Base-by-base conservation (phyloP, 2,113 vertebrate genomes). In the Phylloscopus trochiloides region DNA sequence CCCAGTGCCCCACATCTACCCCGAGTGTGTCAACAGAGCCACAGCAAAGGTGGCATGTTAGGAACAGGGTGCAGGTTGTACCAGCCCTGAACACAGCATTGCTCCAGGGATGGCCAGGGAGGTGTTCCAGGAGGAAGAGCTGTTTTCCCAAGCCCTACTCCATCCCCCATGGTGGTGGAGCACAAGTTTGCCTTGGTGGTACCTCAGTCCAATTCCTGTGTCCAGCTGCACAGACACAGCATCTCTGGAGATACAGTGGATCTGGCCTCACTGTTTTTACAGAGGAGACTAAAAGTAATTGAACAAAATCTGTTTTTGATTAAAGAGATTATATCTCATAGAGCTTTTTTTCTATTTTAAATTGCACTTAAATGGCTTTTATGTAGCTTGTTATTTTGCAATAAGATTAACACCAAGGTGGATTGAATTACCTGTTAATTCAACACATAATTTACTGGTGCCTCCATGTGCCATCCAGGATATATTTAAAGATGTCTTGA, bases 381-480 rank as follows among this genome's bases (percentile, higher is more conserved):
- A 96, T 65, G 75, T 50, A 88, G 65, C 85, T 94, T 90, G 94
- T 90, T 96, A 92, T 94, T 97, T 93, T 94, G 88, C 82, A 84
- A 93, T 84, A 93, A 90, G 92, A 96, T 94, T 96, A 94, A 95
- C 92, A 94, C 74, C 85, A 91, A 88, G 66, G 75, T 87, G 80
- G 87, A 93, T 79, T 96, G 90, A 96, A 95, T 97, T 96, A 95
- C 95, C 89, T 92, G 82, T 75, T 97, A 95, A 97, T 95, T 93
- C 94, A 94, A 86, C 72, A 92, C 66, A 34, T 79, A 88, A 97
- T 96, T 97, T 95, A 47, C 81, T 70, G 66, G 82, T 93, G 81
- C 79, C 68, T 86, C 75, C 76, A 62, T 54, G 86, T 88, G 88
- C 79, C 88, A 91, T 92, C 88, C 73, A 68, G 75, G 62, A 68